Conservation (phyloP, 1,140 invertebrate species). For the Chionoecetes opilio region DNA sequence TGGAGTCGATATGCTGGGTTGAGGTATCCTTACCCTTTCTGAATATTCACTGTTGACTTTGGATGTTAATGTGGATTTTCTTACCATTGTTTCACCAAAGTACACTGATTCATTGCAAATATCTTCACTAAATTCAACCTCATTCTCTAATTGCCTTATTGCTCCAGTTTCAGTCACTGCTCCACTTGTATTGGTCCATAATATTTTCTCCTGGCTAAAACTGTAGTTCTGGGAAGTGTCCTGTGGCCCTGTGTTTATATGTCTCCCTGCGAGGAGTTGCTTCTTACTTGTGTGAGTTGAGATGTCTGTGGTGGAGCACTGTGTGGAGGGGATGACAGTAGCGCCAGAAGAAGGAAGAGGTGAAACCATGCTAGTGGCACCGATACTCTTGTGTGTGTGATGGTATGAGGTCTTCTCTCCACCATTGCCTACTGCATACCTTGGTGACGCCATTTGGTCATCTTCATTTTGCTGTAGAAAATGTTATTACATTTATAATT, state of each 20-base stretch:
- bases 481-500: neutral
- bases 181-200: neutral
- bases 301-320: conserved; percentile 43
- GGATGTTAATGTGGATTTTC: conserved; percentile 58
- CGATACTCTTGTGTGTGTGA: neutral
- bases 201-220: neutral
- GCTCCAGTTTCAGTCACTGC: conserved; percentile 23
- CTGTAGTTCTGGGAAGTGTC: conserved; percentile 51
- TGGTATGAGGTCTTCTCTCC: conserved; percentile 24
- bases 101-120: conserved; percentile 37
- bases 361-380: conserved; percentile 53
- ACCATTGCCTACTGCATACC: neutral
- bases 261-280: conserved; percentile 51
- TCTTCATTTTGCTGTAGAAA: conserved; percentile 49
- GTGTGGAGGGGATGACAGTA: conserved; percentile 44
- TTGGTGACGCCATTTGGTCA: neutral
- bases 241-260: conserved; percentile 66
- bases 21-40: conserved; percentile 1
- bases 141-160: neutral
- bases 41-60: conserved; percentile 24
- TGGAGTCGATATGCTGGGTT: conserved; percentile 65
- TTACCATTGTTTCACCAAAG: conserved; percentile 70
- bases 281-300: conserved; percentile 71
- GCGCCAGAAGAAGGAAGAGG: conserved; percentile 41
- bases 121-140: conserved; percentile 43